A percentile compares a stretch with the other conserved stretches of the same genome.
Conservation (phyloP, 2,888 invertebrate genomes). For the Xylota sylvarum region DNA sequence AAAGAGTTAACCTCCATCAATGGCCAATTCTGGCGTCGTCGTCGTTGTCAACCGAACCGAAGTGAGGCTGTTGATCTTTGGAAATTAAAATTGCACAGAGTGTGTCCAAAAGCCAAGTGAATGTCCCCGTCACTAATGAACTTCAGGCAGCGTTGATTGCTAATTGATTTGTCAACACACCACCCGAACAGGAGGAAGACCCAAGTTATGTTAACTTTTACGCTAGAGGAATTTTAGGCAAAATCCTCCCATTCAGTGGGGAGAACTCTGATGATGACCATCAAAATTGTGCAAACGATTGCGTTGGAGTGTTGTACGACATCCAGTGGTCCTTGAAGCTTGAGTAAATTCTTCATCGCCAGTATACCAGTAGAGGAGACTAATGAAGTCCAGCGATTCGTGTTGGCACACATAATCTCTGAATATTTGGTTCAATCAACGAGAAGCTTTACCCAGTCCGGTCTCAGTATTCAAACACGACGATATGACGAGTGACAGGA, state of each 20-base stretch:
- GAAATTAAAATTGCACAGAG: conserved; percentile 68
- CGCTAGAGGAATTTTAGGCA: conserved; percentile 28
- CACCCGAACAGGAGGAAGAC: not conserved
- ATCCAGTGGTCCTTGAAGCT: conserved; percentile 61
- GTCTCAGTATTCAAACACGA: conserved; percentile 52
- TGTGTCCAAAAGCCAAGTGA: conserved; percentile 26
- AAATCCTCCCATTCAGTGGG: not conserved
- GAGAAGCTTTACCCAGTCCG: conserved; percentile 7
- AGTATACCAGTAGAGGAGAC: not conserved
- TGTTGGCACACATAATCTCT: conserved; percentile 74
- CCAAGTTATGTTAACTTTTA: conserved; percentile 66
- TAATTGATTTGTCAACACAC: conserved; percentile 74
- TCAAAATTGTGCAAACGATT: conserved; percentile 75
- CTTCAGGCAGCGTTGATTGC: conserved; percentile 70
- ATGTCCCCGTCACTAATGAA: conserved; percentile 67
- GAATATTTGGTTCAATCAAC: conserved; percentile 76
- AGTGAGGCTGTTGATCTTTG: conserved; percentile 69
- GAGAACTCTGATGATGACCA: conserved; percentile 48
- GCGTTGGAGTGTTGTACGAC: conserved; percentile 52
- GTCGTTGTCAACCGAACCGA: conserved; percentile 11
- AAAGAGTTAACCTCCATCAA: conserved; percentile 76
- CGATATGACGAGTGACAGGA: conserved; percentile 48
- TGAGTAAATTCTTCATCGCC: conserved; percentile 53
- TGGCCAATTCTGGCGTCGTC: not conserved
- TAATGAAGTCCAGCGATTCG: conserved; percentile 73